Percentiles rank a stretch among this genome's conserved stretches.
phyloP scores from a whole-genome alignment of 2,797 vertebrate species.

The Gephyroberyx darwinii region DNA sequence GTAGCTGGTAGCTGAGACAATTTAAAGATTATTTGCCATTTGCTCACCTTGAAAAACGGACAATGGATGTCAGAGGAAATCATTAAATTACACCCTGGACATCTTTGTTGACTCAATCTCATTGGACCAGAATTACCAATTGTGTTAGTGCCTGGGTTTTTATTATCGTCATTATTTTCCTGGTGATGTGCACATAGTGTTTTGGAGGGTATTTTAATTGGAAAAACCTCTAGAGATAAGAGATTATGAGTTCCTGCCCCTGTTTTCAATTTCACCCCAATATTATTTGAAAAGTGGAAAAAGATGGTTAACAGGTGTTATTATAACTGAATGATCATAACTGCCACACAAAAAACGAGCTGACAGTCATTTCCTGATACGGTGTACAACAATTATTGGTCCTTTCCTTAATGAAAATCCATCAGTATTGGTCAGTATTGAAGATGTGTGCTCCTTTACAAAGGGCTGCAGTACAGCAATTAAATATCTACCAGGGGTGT shows the following conservation, averaged over 20 bases:
- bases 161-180: constrained; percentile 32
- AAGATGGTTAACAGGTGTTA: constrained; percentile 14
- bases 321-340: constrained; percentile 8
- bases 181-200: constrained; percentile 7
- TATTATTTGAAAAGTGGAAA: constrained; percentile 1
- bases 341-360: constrained; percentile 20
- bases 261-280: constrained; percentile 26
- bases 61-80: constrained; percentile 65
- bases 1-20: not conserved
- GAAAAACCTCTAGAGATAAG: constrained; percentile 37
- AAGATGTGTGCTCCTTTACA: not conserved
- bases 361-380: constrained; percentile 6
- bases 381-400: not conserved
- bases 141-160: not conserved
- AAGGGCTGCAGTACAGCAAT: not conserved
- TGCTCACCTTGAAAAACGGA: constrained; percentile 61
- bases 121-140: constrained; percentile 9
- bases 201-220: constrained; percentile 40
- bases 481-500: constrained; percentile 5
- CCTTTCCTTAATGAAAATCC: not conserved
- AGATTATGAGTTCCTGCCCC: constrained; percentile 19
- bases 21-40: constrained; percentile 47
- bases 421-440: not conserved
- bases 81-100: constrained; percentile 43
- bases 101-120: constrained; percentile 51